These are phyloP conservation scores for Mallotus villosus DNA, from an alignment of 2,797 vertebrate genomes.

Conservation along the genomic window DNA sequence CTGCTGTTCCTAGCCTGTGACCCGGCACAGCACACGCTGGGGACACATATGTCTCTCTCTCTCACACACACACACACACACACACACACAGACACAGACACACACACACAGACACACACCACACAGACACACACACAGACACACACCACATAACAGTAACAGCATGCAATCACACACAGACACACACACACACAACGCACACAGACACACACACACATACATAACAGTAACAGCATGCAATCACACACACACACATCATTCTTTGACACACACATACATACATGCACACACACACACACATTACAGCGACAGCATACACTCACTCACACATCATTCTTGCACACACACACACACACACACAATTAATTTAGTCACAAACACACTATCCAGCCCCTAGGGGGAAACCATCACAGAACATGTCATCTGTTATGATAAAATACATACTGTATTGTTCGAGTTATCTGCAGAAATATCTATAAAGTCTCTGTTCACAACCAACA, in stretches of 20 bases:
- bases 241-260: background rate
- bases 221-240: background rate
- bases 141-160: background rate
- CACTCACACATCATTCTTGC: background rate
- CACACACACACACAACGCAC: background rate
- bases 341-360: background rate
- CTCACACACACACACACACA: constrained; percentile 6
- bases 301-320: background rate
- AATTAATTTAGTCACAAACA: background rate
- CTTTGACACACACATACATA: background rate
- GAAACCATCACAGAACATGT: constrained; percentile 43
- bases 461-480: constrained; percentile 62
- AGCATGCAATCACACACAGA: background rate
- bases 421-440: constrained; percentile 61
- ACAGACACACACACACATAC: background rate
- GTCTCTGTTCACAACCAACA: constrained; percentile 54
- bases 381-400: constrained; percentile 31
- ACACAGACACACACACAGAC: constrained; percentile 1
- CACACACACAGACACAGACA: background rate
- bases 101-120: constrained; percentile 1
- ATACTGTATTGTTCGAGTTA: constrained; percentile 55
- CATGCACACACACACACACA: background rate
- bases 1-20: constrained; percentile 6
- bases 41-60: constrained; percentile 32
- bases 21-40: constrained; percentile 2